Percentiles rank a stretch among this genome's conserved stretches.
Evolutionary conservation across 2,113 vertebrate species (phyloP).

Genomic region (Corynorhinus townsendii): DNA sequence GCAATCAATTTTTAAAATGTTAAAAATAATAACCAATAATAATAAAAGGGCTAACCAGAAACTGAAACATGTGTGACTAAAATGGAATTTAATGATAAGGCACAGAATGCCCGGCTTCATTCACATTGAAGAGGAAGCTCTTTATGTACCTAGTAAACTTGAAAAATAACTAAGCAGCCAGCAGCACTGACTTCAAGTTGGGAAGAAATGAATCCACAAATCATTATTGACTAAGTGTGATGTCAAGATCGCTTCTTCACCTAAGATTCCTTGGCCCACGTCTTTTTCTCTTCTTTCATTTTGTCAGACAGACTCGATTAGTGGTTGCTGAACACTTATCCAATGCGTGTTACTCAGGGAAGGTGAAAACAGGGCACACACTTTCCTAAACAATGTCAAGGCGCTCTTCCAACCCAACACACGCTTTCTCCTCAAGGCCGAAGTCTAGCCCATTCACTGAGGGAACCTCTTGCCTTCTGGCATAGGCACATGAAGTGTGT

Average conservation of each 20-base stretch:
- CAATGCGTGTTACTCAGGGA: neutral
- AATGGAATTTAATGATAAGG: conserved; percentile 76
- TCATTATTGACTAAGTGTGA: conserved; percentile 78
- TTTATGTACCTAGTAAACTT: conserved; percentile 72
- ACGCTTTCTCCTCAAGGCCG: neutral
- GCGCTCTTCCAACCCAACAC: neutral
- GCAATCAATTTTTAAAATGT: too few relatives aligned
- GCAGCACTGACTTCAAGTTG: conserved; percentile 50
- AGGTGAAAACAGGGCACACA: neutral
- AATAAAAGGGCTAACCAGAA: neutral
- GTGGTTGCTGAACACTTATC: conserved; percentile 4
- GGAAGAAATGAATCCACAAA: conserved; percentile 74
- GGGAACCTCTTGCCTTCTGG: neutral
- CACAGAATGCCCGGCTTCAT: conserved; percentile 50
- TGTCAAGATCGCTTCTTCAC: conserved; percentile 77
- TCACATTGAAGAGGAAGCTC: conserved; percentile 75
- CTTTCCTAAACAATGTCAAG: neutral
- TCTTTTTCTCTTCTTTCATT: conserved; percentile 18
- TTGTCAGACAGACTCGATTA: conserved; percentile 46
- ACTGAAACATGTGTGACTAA: conserved; percentile 76
- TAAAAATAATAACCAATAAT: too few relatives aligned
- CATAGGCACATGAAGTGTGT: accelerated
- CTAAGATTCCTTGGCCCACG: conserved; percentile 13
- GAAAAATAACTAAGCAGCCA: conserved; percentile 65
- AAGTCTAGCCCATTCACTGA: neutral